Evolutionary conservation across 2,888 invertebrate genomes (phyloP), one percentile per base, ranked within the genome.

Genomic region (Neoascia interrupta): DNA sequence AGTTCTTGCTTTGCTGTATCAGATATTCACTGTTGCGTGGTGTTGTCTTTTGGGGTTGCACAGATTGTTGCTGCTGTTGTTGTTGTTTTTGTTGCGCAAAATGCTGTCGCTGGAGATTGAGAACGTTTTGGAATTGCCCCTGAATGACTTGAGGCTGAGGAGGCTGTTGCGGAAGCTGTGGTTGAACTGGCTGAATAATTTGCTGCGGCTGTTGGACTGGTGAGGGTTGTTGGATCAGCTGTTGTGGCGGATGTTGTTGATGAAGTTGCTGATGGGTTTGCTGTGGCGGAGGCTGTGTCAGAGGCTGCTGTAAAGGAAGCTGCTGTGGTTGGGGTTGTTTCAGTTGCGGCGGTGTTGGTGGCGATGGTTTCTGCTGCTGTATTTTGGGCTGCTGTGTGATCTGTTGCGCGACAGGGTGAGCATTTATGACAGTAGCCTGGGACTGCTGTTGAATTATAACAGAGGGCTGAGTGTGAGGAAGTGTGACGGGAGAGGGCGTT

Each of bases 51-150:
- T 84, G 84, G 5, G 81, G 82, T n/a, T 68, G 81, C 21, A 68
- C 66, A 21, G 79, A 45, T 19, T 66, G 68, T 13, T 83, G 74
- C 23, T 82, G 83, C n/a, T 83, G 74, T 28, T 82, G 83, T n/a
- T n/a, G n/a, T 60, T 82, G 74, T 21, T 70, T 72, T 61, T 81
- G 81, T 43, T 74, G 82, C 47, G 68, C 80, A 43, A 83, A 69
- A 66, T 83, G 84, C 39, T 85, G 83, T 31, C 82, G 81, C 63
- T 86, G 85, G 34, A 84, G 79, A 63, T 84, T 83, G 31, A 85
- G 82, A 31, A 86, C 84, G 82, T 85, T 85, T 83, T 84, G 84
- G 47, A 85, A 84, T 58, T 85, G 84, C 11, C 83, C 84, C 75
- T 84, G 83, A 56, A 86, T 84, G 3, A 79, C 72, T 21, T 81